These are phyloP conservation scores for Mesocentrotus franciscanus DNA, from an alignment of 53 echinoderm and acorn worm species.

Conservation along the genomic window DNA sequence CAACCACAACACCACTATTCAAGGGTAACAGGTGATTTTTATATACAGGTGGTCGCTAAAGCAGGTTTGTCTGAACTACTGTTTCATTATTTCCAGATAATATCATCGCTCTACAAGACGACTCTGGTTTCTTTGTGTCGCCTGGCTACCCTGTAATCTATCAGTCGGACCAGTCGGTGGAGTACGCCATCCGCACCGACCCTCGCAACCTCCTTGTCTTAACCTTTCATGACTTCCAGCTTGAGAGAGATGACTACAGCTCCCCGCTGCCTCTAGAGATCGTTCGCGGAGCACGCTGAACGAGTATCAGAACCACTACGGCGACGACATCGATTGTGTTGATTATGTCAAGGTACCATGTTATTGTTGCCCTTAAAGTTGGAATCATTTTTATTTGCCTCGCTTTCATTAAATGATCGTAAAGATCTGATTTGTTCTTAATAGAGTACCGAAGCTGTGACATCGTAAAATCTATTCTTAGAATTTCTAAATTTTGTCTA, in stretches of 20 bases:
- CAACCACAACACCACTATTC: too few species aligned
- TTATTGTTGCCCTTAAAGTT: neutral
- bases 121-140: constrained; percentile 61
- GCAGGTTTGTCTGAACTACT: too few species aligned
- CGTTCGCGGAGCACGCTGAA: constrained; percentile 62
- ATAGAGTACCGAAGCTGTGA: too few species aligned
- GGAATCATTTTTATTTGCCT: neutral
- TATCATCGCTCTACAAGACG: constrained; percentile 50
- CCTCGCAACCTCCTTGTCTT: constrained; percentile 69
- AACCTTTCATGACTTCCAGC: constrained; percentile 75
- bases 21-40: too few species aligned
- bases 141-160: constrained; percentile 74
- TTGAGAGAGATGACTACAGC: constrained; percentile 70
- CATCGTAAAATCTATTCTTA: too few species aligned
- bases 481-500: too few species aligned
- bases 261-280: constrained; percentile 59
- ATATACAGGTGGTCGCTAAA: neutral
- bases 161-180: constrained; percentile 40
- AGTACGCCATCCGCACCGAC: constrained; percentile 69
- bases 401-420: too few species aligned
- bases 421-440: too few species aligned
- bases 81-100: constrained; percentile 34
- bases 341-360: constrained; percentile 62
- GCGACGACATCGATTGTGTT: constrained; percentile 21
- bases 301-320: constrained; percentile 64